Base-by-base conservation (phyloP, 2,888 invertebrate species). In the Eugnorisma glareosa region DNA sequence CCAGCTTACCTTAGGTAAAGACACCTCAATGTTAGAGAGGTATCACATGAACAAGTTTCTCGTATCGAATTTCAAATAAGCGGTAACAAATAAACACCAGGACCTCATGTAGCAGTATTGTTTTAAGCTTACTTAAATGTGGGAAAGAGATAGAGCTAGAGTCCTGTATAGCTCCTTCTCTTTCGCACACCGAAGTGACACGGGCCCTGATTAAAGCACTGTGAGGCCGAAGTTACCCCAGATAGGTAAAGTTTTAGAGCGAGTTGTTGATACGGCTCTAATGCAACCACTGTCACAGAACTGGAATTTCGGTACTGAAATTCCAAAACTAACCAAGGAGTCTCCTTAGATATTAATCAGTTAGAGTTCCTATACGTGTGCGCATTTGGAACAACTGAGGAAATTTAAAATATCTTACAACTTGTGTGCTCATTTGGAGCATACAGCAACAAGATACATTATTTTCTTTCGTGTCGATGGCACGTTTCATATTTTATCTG, bases 211-310 rank as follows among this genome's bases (percentile, higher is more conserved):
- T 86, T 86, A 81, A 77, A 81, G 75, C 77, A 35, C 66, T 74
- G 69, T 63, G 68, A 57, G 75, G 79, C 35, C 67, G 37, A 88
- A 86, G 77, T 85, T 79, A 28, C 24, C 15, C 37, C 11, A 72
- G 78, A 80, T 82, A 77, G 79, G 57, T 69, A 71, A 86, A 88
- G 87, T 88, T 88, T 45, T 73, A 69, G 67, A 54, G 73, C 54
- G 64, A 82, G 77, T 83, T 81, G 74, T 78, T 84, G 80, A 82
- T 77, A 75, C 63, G 63, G 57, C 74, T 83, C 68, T 76, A 84
- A 77, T 75, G 61, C 66, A 79, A 74, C 54, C 51, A n/a, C 73
- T 68, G 69, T 73, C 51, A 64, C 31, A 64, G 43, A 57, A 72
- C 45, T 43, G 51, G 37, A 31, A 61, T 59, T 70, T 71, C 11